Evolutionary conservation across 2,797 vertebrate species (phyloP).

Genomic region (Masticophis lateralis): DNA sequence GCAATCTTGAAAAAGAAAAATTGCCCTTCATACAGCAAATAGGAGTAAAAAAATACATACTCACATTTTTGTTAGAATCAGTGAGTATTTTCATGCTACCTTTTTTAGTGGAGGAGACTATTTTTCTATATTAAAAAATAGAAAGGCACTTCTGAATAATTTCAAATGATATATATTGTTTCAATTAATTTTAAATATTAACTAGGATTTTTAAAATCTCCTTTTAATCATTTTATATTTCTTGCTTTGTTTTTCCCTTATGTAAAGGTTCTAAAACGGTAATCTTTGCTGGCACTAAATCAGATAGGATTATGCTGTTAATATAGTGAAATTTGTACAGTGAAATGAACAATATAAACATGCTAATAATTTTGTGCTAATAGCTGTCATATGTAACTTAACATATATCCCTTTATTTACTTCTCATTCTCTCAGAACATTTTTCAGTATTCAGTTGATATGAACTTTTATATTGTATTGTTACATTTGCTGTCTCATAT

Average conservation of each 20-base stretch:
- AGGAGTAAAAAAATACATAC: not conserved
- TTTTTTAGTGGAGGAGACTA: not conserved
- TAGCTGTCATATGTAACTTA: not conserved
- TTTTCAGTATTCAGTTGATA: not conserved
- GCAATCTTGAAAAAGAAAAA: not conserved
- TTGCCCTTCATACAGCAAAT: not conserved
- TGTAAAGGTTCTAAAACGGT: not conserved
- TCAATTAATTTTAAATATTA: not conserved
- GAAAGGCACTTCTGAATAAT: not conserved
- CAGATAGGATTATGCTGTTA: not conserved
- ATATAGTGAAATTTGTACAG: not conserved
- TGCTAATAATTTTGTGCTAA: not conserved
- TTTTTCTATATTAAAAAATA: not conserved
- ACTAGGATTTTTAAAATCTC: not conserved
- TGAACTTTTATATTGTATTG: constrained; percentile 6
- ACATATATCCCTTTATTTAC: not conserved
- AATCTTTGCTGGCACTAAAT: not conserved
- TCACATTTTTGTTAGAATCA: not conserved
- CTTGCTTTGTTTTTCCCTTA: not conserved
- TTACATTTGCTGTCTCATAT: constrained; percentile 35
- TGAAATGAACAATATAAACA: not conserved
- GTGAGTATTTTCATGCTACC: not conserved
- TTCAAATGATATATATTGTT: not conserved
- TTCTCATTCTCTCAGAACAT: not conserved
- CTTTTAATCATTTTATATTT: not conserved